These are phyloP conservation scores for Muscicapa striata DNA, from an alignment of 2,797 vertebrate species.

Conservation along the genomic window DNA sequence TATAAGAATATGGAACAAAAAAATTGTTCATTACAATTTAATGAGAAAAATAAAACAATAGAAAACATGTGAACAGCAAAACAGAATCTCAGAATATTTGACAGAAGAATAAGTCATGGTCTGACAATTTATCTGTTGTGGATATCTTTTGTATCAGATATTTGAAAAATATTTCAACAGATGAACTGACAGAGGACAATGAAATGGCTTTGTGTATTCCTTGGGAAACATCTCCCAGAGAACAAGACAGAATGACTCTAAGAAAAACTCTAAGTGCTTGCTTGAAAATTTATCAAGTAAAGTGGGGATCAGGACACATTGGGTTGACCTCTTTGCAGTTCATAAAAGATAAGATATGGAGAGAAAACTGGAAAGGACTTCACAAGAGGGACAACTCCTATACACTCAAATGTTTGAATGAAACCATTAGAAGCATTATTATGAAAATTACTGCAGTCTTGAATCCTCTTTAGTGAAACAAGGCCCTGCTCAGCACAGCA, in stretches of 20 bases:
- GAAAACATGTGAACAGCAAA: background rate
- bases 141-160: background rate
- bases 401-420: background rate
- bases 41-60: background rate
- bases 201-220: background rate
- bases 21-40: background rate
- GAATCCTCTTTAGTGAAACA: background rate
- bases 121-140: background rate
- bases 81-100: background rate
- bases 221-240: background rate
- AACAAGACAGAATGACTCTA: background rate
- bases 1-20: background rate
- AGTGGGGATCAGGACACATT: background rate
- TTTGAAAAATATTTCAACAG: background rate
- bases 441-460: background rate
- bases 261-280: background rate
- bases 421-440: background rate
- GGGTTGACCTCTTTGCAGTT: background rate
- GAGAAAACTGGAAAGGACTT: background rate
- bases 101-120: background rate
- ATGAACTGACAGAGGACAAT: background rate
- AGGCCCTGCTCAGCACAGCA: background rate
- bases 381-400: background rate
- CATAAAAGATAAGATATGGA: background rate
- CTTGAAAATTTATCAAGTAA: background rate